These are phyloP conservation scores for Argynnis bischoffii DNA, from an alignment of 2,888 invertebrate genomes.

Conservation along the genomic window DNA sequence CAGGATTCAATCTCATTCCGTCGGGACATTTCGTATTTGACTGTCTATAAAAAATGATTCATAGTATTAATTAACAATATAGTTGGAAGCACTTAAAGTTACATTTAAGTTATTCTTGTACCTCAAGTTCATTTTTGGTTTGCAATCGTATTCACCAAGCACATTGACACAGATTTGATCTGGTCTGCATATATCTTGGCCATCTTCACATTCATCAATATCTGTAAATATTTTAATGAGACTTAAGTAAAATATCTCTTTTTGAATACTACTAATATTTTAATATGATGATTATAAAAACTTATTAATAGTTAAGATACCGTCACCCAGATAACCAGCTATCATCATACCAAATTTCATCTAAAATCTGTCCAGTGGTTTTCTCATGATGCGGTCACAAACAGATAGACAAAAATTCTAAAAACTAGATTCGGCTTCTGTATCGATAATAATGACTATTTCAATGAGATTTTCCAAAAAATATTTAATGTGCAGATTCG, in stretches of 20 bases:
- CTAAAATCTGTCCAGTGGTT: too few species aligned
- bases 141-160: constrained; percentile 90
- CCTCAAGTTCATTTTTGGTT: constrained; percentile 54
- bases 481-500: too few species aligned
- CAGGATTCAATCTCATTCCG: constrained; percentile 60
- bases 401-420: too few species aligned
- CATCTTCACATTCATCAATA: constrained; percentile 92
- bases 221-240: constrained; percentile 77
- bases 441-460: too few species aligned
- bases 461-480: too few species aligned
- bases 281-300: too few species aligned
- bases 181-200: constrained; percentile 87
- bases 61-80: background rate
- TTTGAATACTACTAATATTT: too few species aligned
- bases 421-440: too few species aligned
- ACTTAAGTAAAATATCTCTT: background rate
- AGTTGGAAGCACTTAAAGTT: background rate
- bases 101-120: background rate
- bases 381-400: too few species aligned
- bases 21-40: constrained; percentile 54
- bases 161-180: constrained; percentile 92
- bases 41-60: constrained; percentile 34
- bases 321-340: too few species aligned
- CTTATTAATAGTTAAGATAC: too few species aligned
- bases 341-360: too few species aligned